Conservation (phyloP, 2,113 vertebrate species). For the Thalassarche chlororhynchos region DNA sequence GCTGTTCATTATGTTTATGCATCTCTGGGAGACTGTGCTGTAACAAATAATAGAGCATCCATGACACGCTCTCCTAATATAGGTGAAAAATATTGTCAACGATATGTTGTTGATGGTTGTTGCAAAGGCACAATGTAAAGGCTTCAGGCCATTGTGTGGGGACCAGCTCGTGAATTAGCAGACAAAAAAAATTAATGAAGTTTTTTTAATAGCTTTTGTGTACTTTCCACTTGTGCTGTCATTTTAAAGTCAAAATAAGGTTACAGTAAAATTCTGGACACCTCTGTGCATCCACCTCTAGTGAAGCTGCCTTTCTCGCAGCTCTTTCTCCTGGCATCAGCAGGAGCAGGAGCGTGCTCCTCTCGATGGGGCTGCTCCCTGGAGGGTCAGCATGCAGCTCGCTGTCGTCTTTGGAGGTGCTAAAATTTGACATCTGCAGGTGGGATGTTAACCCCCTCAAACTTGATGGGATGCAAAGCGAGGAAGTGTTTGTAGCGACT, state of each 20-base stretch:
- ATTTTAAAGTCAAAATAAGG: background rate
- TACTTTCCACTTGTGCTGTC: background rate
- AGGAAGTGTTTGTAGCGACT: background rate
- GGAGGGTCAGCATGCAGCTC: accelerated
- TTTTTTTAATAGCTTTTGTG: background rate
- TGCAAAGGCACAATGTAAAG: accelerated
- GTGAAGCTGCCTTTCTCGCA: background rate
- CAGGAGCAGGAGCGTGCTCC: too few relatives aligned
- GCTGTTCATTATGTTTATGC: background rate
- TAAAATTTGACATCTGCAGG: accelerated
- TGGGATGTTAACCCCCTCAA: background rate
- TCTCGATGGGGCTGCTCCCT: accelerated
- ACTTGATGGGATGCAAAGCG: accelerated
- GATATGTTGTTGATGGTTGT: accelerated
- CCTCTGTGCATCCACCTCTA: accelerated
- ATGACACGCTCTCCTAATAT: accelerated
- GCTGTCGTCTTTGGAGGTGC: accelerated
- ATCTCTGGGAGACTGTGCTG: background rate
- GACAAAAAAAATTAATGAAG: too few relatives aligned
- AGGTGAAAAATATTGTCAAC: accelerated
- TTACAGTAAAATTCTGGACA: background rate
- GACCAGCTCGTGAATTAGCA: too few relatives aligned
- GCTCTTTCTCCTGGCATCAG: too few relatives aligned
- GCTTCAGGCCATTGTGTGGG: background rate
- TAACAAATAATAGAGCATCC: background rate